Percentiles rank a stretch among this genome's conserved stretches.
Conservation (phyloP, 2,888 invertebrate genomes). For the Hypselothyrea guttata region DNA sequence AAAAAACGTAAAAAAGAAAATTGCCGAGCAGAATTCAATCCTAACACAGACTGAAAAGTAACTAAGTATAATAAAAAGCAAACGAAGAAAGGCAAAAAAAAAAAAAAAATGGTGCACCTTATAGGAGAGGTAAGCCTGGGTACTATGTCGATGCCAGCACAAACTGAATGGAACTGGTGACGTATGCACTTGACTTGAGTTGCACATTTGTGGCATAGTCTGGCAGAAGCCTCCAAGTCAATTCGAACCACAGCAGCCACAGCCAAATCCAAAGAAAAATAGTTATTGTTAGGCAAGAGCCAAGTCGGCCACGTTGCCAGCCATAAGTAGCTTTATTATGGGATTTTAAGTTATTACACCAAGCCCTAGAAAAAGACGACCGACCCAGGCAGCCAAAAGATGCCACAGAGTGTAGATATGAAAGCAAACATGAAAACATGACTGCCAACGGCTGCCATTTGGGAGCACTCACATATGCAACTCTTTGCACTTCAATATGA, state of each 20-base stretch:
- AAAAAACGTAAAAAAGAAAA: conserved; percentile 9
- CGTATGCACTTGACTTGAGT: conserved; percentile 77
- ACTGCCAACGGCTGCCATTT: conserved; percentile 27
- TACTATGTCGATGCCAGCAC: neutral
- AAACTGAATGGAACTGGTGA: conserved; percentile 53
- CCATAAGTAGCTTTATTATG: conserved; percentile 73
- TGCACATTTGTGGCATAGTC: conserved; percentile 65
- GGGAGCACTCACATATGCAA: conserved; percentile 49
- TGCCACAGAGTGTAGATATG: neutral
- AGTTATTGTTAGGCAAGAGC: conserved; percentile 40
- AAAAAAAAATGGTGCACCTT: too few species aligned
- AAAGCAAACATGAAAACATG: conserved; percentile 24
- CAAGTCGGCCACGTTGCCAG: conserved; percentile 25
- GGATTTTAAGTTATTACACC: conserved; percentile 73
- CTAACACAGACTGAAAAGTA: conserved; percentile 64
- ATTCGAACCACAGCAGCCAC: conserved; percentile 40
- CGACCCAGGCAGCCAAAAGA: too few species aligned
- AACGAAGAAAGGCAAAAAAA: neutral
- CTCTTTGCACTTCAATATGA: conserved; percentile 42
- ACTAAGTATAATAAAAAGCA: conserved; percentile 37
- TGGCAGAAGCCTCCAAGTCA: conserved; percentile 49
- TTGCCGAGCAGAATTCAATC: conserved; percentile 59
- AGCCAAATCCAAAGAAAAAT: conserved; percentile 63
- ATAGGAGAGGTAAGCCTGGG: too few species aligned
- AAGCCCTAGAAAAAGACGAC: neutral